Conservation (phyloP, 2,888 invertebrate species). For the Clivina fossor region DNA sequence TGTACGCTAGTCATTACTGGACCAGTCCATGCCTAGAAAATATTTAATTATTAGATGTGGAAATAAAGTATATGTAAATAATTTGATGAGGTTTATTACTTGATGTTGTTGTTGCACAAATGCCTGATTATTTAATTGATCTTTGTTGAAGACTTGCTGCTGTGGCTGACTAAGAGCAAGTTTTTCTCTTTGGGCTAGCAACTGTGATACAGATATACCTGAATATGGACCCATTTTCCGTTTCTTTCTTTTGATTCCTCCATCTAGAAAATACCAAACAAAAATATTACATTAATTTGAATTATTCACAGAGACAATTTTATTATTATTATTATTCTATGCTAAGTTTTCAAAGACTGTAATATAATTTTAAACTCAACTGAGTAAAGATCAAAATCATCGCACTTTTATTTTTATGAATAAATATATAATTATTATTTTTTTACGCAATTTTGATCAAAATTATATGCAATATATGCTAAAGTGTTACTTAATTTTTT, state of each 20-base stretch:
- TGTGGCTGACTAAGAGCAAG: slow-evolving; percentile 57
- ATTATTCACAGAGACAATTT: too few species aligned
- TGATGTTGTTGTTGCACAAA: slow-evolving; percentile 46
- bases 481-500: too few species aligned
- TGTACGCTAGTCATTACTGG: slow-evolving; percentile 38
- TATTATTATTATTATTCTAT: too few species aligned
- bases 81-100: too few species aligned
- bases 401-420: too few species aligned
- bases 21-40: slow-evolving; percentile 46
- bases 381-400: too few species aligned
- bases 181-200: slow-evolving; percentile 67
- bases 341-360: too few species aligned
- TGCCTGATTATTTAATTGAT: slow-evolving; percentile 48
- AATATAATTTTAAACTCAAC: too few species aligned
- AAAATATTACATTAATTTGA: slow-evolving; percentile 35
- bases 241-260: slow-evolving; percentile 64
- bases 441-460: too few species aligned
- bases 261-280: slow-evolving; percentile 56
- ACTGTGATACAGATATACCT: slow-evolving; percentile 66
- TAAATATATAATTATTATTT: too few species aligned
- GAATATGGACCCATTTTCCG: slow-evolving; percentile 63
- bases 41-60: slow-evolving; percentile 21
- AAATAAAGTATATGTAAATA: not conserved
- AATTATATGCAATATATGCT: too few species aligned
- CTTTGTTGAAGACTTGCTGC: slow-evolving; percentile 48